A percentile compares a stretch with the other conserved stretches of the same genome.
Evolutionary conservation across 2,797 vertebrate genomes (phyloP).

Genomic region (Periparus ater): DNA sequence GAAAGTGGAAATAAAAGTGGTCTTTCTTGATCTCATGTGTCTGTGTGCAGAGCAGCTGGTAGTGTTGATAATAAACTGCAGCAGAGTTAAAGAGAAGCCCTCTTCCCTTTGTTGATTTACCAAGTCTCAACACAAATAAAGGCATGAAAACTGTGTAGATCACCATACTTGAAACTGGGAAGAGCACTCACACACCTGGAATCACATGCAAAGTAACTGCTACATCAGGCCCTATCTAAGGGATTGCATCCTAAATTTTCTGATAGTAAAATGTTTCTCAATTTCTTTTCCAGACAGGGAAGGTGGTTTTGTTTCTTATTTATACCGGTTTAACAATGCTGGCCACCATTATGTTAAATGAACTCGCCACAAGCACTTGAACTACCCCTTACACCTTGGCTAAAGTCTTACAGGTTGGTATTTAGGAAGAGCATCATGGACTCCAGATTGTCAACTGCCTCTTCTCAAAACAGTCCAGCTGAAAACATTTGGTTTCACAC

Average conservation of each 20-base stretch:
- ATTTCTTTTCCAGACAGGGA: background rate
- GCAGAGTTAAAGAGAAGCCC: background rate
- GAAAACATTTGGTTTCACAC: background rate
- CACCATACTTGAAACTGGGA: rapidly evolving
- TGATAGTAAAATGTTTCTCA: background rate
- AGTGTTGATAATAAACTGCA: background rate
- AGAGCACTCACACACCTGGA: background rate
- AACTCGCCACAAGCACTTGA: background rate
- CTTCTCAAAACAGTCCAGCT: background rate
- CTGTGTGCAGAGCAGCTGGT: rapidly evolving
- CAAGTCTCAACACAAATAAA: background rate
- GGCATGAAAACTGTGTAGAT: background rate
- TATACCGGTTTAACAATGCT: background rate
- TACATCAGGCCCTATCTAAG: background rate
- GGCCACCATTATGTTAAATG: background rate
- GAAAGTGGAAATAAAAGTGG: slow-evolving; percentile 7
- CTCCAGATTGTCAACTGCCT: background rate
- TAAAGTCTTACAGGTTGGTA: background rate
- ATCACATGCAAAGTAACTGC: background rate
- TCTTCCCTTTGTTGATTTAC: background rate
- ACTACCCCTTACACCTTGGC: background rate
- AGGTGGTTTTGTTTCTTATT: background rate
- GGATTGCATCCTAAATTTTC: background rate
- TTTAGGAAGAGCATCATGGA: background rate
- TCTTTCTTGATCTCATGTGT: background rate